Evolutionary conservation across 2,888 invertebrate species (phyloP).

Genomic region (Megalurothrips usitatus): DNA sequence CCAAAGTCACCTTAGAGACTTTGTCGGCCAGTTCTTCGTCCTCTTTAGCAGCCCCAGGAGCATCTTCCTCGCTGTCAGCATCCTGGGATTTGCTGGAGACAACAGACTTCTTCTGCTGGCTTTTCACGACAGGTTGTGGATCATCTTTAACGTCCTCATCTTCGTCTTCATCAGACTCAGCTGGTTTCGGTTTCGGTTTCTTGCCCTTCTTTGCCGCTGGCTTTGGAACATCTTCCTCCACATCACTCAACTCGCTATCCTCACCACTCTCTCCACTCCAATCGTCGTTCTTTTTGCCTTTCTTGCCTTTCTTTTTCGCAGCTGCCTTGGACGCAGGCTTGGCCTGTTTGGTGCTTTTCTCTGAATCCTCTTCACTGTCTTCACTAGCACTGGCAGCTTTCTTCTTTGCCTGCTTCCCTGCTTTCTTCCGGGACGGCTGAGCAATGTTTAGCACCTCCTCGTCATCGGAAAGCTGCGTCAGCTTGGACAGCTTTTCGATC

Average conservation of each 20-base stretch:
- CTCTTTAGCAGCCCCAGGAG: conserved; percentile 38
- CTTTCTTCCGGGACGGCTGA: conserved; percentile 38
- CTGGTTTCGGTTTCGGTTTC: conserved; percentile 36
- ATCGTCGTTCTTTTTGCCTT: conserved; percentile 38
- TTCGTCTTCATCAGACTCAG: conserved; percentile 37
- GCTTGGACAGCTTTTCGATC: not conserved
- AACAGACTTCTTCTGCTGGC: conserved; percentile 33
- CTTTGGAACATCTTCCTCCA: conserved; percentile 37
- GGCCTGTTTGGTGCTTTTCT: conserved; percentile 37
- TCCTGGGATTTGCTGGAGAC: conserved; percentile 31
- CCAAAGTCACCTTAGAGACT: not conserved
- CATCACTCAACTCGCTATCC: conserved; percentile 37
- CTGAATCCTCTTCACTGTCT: conserved; percentile 42
- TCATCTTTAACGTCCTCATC: conserved; percentile 37
- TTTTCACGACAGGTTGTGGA: conserved; percentile 34
- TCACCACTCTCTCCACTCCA: conserved; percentile 40
- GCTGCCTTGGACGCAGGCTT: conserved; percentile 38
- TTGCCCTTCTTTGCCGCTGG: conserved; percentile 36
- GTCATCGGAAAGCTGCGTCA: not conserved
- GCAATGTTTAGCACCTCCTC: conserved; percentile 32
- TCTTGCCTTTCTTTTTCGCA: conserved; percentile 38
- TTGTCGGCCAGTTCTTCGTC: conserved; percentile 1
- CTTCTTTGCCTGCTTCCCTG: conserved; percentile 34
- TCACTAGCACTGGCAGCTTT: conserved; percentile 45
- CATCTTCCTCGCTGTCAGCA: conserved; percentile 31